These are phyloP conservation scores for Myopa testacea DNA, from an alignment of 2,888 invertebrate genomes.

Conservation along the genomic window DNA sequence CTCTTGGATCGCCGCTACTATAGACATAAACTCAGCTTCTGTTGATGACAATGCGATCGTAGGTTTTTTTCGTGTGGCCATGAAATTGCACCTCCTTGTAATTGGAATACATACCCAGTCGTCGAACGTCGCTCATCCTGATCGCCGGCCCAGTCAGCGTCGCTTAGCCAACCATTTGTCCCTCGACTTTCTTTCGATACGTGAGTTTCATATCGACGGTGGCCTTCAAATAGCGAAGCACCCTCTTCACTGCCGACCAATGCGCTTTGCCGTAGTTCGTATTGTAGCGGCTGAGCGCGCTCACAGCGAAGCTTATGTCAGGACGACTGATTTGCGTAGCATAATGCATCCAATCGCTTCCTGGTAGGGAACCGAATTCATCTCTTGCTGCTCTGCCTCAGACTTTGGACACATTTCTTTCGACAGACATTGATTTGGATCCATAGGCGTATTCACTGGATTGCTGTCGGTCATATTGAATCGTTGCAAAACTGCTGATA, in stretches of 20 bases:
- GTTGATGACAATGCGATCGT: no score
- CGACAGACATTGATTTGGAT: conserved; percentile 23
- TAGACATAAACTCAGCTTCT: conserved; percentile 32
- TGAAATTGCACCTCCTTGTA: no score
- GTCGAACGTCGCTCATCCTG: no score
- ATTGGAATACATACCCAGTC: no score
- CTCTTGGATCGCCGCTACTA: conserved; percentile 39
- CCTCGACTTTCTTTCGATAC: no score
- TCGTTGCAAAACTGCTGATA: conserved; percentile 12
- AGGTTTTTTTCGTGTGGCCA: no score
- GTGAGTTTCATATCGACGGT: no score
- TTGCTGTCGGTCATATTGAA: conserved; percentile 43
- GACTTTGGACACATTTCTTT: conserved; percentile 39
- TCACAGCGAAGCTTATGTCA: conserved; percentile 31
- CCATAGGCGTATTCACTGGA: neutral
- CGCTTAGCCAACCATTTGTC: no score
- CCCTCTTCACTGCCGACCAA: no score
- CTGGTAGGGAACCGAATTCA: conserved; percentile 40
- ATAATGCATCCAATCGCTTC: conserved; percentile 32
- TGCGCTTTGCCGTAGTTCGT: neutral
- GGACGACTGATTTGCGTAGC: conserved; percentile 38
- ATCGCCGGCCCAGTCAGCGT: no score
- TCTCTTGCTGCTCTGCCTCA: conserved; percentile 43
- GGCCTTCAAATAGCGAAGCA: no score
- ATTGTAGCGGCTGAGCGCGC: conserved; percentile 8